These are phyloP conservation scores for Argopecten irradians DNA, from an alignment of 1,140 invertebrate species.

Conservation along the genomic window DNA sequence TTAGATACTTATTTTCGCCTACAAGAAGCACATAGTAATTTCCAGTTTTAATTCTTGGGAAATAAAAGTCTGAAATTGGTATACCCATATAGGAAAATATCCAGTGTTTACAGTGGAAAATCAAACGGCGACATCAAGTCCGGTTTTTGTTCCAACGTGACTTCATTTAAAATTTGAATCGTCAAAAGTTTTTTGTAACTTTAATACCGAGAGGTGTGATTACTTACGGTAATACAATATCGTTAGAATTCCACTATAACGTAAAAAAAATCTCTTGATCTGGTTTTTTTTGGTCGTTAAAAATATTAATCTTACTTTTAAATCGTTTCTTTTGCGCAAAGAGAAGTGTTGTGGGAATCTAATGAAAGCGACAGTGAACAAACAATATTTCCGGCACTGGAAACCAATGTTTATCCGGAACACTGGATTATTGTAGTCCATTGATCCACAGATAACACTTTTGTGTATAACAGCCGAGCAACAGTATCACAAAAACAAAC, in stretches of 20 bases:
- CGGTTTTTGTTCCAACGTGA: background rate
- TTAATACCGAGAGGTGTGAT: background rate
- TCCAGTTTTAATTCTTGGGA: background rate
- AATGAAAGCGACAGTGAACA: conserved; percentile 21
- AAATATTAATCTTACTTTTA: background rate
- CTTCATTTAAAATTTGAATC: background rate
- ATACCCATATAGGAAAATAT: background rate
- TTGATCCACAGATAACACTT: background rate
- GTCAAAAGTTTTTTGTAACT: background rate
- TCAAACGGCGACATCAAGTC: background rate
- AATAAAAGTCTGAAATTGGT: background rate
- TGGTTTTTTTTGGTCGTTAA: background rate
- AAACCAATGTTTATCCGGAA: background rate
- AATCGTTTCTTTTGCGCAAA: background rate
- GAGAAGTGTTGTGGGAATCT: background rate
- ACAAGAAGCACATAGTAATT: background rate
- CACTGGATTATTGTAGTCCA: background rate
- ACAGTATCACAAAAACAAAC: conserved; percentile 4
- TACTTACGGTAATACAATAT: conserved; percentile 2
- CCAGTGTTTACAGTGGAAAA: background rate
- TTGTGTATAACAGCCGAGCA: background rate
- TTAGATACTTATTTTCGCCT: background rate
- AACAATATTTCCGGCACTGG: background rate
- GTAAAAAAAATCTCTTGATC: conserved; percentile 8
- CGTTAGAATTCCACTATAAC: background rate